Conservation (phyloP, 2,888 invertebrate genomes). For the Oxyteleia sp. region DNA sequence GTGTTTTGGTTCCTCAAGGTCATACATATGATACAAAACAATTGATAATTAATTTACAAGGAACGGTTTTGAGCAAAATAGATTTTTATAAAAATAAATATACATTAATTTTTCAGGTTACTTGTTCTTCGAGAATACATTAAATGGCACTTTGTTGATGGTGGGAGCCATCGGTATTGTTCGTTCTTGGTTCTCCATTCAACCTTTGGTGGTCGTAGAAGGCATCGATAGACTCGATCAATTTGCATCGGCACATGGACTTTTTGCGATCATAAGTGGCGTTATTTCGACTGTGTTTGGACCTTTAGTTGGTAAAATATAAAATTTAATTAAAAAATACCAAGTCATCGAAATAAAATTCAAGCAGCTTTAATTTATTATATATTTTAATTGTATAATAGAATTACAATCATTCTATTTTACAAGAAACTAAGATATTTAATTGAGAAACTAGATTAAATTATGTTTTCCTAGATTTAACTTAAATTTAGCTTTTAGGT, state of each 20-base stretch:
- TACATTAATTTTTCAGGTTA: slow-evolving; percentile 89
- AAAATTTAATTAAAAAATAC: not conserved
- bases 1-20: no score
- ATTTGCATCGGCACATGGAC: slow-evolving; percentile 92
- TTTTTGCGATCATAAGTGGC: slow-evolving; percentile 92
- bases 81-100: no score
- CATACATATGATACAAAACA: no score
- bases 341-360: slow-evolving; percentile 16
- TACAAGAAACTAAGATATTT: no score
- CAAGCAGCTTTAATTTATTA: no score
- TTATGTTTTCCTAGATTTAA: no score
- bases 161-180: slow-evolving; percentile 91
- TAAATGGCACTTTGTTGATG: slow-evolving; percentile 89
- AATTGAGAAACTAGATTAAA: no score
- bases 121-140: slow-evolving; percentile 88
- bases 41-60: no score
- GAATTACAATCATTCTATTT: no score
- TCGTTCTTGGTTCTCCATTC: slow-evolving; percentile 91
- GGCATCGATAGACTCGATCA: slow-evolving; percentile 90
- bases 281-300: slow-evolving; percentile 91
- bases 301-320: slow-evolving; percentile 90
- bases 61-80: no score
- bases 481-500: no score
- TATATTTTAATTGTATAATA: no score
- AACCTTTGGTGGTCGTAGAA: slow-evolving; percentile 92